These are phyloP conservation scores for Amphiura filiformis DNA, from an alignment of 35 echinoderm and acorn worm genomes.

Conservation along the genomic window DNA sequence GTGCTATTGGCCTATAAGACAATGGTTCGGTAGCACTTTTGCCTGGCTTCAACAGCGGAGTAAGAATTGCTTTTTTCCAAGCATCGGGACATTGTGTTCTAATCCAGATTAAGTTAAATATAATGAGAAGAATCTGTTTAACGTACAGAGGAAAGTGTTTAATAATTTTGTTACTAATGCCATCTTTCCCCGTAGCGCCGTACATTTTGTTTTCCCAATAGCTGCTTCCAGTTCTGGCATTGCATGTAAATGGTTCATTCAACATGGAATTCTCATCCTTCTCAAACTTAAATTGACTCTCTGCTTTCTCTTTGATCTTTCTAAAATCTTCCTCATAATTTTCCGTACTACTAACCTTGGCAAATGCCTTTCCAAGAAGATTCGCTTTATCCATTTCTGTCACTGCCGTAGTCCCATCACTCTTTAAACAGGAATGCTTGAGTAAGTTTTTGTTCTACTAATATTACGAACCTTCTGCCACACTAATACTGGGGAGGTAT, in stretches of 20 bases:
- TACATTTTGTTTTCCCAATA: not conserved
- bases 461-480: not conserved
- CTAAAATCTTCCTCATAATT: not conserved
- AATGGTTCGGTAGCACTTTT: not conserved
- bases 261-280: not conserved
- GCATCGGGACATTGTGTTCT: not conserved
- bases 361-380: not conserved
- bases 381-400: not conserved
- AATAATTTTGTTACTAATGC: not conserved
- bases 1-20: constrained; percentile 2
- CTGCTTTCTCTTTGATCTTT: not conserved
- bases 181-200: not conserved
- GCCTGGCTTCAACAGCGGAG: not conserved
- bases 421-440: not conserved
- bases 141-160: not conserved
- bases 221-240: not conserved
- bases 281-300: not conserved
- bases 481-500: not conserved
- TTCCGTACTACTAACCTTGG: not conserved
- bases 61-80: not conserved
- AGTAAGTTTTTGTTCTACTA: not conserved
- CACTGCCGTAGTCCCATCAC: not conserved
- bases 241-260: not conserved
- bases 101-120: not conserved
- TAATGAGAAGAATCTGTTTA: not conserved